A percentile compares a stretch with the other conserved stretches of the same genome.
phyloP scores from a whole-genome alignment of 2,888 invertebrate species.

The Linnaemya vulpina region DNA sequence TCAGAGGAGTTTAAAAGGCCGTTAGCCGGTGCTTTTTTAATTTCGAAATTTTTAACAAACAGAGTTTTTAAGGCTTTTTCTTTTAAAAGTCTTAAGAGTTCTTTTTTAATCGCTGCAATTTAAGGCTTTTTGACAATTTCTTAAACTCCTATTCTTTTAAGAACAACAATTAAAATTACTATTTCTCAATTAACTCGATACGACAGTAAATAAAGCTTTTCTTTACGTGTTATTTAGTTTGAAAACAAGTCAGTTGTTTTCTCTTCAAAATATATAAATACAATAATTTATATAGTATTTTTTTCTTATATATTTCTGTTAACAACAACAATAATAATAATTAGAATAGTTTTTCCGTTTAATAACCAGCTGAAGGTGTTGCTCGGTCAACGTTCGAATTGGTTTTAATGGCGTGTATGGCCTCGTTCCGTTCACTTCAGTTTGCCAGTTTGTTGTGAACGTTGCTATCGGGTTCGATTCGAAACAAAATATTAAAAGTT shows the following conservation, averaged over 20 bases:
- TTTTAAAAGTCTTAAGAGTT: slow-evolving; percentile 6
- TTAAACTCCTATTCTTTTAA: slow-evolving; percentile 9
- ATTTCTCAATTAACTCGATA: neutral
- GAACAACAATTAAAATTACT: slow-evolving; percentile 36
- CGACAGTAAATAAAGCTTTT: slow-evolving; percentile 49
- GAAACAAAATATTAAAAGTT: slow-evolving; percentile 48
- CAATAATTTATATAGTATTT: slow-evolving; percentile 9
- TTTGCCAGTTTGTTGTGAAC: slow-evolving; percentile 49
- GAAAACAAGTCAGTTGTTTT: neutral
- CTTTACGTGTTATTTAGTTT: slow-evolving; percentile 41
- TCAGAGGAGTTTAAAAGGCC: slow-evolving; percentile 27
- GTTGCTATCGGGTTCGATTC: slow-evolving; percentile 24
- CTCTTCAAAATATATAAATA: slow-evolving; percentile 1
- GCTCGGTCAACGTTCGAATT: slow-evolving; percentile 69
- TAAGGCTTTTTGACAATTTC: slow-evolving; percentile 40
- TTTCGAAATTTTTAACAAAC: neutral
- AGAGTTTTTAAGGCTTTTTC: slow-evolving; percentile 37
- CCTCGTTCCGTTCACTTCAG: slow-evolving; percentile 56
- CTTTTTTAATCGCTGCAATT: slow-evolving; percentile 19
- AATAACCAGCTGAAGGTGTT: slow-evolving; percentile 55
- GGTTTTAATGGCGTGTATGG: slow-evolving; percentile 62
- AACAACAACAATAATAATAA: neutral
- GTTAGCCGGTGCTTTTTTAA: slow-evolving; percentile 30
- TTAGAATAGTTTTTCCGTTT: slow-evolving; percentile 29
- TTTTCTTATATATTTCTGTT: slow-evolving; percentile 18